These are phyloP conservation scores for Mobula hypostoma DNA, from an alignment of 2,113 vertebrate species.

Conservation along the genomic window DNA sequence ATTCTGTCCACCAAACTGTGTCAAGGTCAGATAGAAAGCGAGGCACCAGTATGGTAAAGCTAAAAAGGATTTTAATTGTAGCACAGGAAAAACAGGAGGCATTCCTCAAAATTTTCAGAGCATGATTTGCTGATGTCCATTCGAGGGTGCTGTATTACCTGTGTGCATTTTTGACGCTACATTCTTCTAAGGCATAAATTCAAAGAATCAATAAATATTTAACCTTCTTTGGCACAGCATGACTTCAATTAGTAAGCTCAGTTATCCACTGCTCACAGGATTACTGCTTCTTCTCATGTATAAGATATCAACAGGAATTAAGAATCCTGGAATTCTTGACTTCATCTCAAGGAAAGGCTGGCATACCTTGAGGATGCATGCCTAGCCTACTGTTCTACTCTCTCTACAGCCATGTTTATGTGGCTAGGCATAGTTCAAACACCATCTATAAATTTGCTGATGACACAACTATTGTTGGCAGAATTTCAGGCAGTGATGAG, in stretches of 20 bases:
- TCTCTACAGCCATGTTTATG: no score
- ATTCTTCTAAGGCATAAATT: background rate
- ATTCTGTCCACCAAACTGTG: background rate
- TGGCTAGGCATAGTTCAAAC: no score
- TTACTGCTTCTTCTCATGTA: background rate
- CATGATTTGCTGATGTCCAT: background rate
- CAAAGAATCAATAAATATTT: background rate
- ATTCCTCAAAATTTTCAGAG: background rate
- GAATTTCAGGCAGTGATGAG: no score
- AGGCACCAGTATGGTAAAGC: background rate
- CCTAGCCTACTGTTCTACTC: no score
- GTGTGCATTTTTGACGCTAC: background rate
- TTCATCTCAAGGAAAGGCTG: no score
- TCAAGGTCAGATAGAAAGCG: background rate
- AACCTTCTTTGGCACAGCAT: background rate
- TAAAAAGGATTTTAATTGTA: no score
- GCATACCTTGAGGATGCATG: no score
- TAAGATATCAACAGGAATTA: background rate
- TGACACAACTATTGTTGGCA: no score
- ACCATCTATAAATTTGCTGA: no score
- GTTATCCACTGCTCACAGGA: background rate
- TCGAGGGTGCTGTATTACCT: background rate
- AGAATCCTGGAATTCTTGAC: background rate
- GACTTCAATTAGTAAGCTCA: background rate
- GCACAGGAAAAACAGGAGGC: background rate